Percentiles rank a stretch among this genome's conserved stretches.
phyloP scores from a whole-genome alignment of 2,888 invertebrate genomes.

The Rhamnusium bicolor region DNA sequence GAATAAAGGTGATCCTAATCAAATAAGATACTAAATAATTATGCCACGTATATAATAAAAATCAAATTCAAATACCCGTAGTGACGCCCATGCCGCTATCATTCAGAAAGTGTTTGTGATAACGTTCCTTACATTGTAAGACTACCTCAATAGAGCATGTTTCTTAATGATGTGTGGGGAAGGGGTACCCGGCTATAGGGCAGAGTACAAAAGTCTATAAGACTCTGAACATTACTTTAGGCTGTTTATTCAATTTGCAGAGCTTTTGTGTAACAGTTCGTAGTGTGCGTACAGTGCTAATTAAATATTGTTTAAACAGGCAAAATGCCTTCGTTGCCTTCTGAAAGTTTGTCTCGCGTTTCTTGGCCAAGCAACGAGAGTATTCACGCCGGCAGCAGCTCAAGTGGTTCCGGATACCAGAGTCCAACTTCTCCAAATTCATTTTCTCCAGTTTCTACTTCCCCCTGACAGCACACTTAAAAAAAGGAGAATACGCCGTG shows the following conservation, averaged over 20 bases:
- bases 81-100: constrained; percentile 40
- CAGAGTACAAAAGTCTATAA: constrained; percentile 67
- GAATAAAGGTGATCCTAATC: too few species aligned
- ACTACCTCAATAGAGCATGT: constrained; percentile 60
- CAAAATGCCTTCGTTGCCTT: constrained; percentile 79
- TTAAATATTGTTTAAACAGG: background rate
- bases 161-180: constrained; percentile 43
- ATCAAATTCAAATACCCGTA: background rate
- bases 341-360: constrained; percentile 76
- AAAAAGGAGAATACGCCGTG: constrained; percentile 67
- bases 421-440: constrained; percentile 71
- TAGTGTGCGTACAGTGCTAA: constrained; percentile 14
- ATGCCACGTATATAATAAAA: background rate
- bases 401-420: constrained; percentile 67
- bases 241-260: constrained; percentile 56
- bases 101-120: constrained; percentile 31
- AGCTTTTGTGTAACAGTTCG: constrained; percentile 38
- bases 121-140: constrained; percentile 40
- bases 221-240: constrained; percentile 51
- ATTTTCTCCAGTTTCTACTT: constrained; percentile 73
- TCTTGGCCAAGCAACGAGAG: constrained; percentile 72
- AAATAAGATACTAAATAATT: too few species aligned
- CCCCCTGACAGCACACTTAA: constrained; percentile 74
- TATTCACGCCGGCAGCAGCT: constrained; percentile 72
- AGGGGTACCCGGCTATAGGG: constrained; percentile 58